A percentile compares a stretch with the other conserved stretches of the same genome.
Evolutionary conservation across 2,797 vertebrate species (phyloP).

Genomic region (Percopsis omiscomaycus): DNA sequence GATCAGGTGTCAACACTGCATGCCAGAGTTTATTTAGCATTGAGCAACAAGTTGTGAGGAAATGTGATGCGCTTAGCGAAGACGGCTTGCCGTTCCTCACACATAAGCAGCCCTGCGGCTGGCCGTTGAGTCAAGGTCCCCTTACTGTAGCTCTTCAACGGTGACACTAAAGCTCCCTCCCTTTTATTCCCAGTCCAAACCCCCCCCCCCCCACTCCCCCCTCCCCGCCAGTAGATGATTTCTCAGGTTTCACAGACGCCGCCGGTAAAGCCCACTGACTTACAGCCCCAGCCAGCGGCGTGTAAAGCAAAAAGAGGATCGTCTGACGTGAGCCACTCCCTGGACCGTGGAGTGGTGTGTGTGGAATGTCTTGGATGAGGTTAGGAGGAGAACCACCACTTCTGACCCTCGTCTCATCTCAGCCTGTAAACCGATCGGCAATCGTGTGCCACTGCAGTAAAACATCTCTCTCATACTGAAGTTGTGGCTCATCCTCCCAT

Average conservation of each 20-base stretch:
- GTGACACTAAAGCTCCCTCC: conserved; percentile 42
- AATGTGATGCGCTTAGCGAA: conserved; percentile 71
- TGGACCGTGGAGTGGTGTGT: conserved; percentile 49
- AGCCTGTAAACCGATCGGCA: conserved; percentile 51
- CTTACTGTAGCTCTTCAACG: conserved; percentile 59
- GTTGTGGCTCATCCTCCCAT: conserved; percentile 17
- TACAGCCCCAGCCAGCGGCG: conserved; percentile 73
- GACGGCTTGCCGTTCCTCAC: conserved; percentile 67
- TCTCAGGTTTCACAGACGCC: conserved; percentile 79
- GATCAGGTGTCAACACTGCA: conserved; percentile 78
- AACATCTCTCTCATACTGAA: conserved; percentile 18
- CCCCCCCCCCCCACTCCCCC: conserved; percentile 55
- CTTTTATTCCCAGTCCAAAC: conserved; percentile 3
- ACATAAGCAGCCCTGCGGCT: conserved; percentile 57
- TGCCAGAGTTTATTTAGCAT: conserved; percentile 87
- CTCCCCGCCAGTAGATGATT: conserved; percentile 64
- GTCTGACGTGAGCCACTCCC: conserved; percentile 67
- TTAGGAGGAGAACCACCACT: conserved; percentile 57
- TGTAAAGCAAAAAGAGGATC: conserved; percentile 76
- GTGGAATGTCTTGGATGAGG: conserved; percentile 70
- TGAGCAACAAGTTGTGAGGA: conserved; percentile 84
- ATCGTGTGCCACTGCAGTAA: conserved; percentile 19
- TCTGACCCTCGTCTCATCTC: conserved; percentile 51
- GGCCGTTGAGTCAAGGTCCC: conserved; percentile 57
- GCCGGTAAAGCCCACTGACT: conserved; percentile 73